Conservation (phyloP, 1,140 invertebrate species). For the Zaprionus tsacasi region DNA sequence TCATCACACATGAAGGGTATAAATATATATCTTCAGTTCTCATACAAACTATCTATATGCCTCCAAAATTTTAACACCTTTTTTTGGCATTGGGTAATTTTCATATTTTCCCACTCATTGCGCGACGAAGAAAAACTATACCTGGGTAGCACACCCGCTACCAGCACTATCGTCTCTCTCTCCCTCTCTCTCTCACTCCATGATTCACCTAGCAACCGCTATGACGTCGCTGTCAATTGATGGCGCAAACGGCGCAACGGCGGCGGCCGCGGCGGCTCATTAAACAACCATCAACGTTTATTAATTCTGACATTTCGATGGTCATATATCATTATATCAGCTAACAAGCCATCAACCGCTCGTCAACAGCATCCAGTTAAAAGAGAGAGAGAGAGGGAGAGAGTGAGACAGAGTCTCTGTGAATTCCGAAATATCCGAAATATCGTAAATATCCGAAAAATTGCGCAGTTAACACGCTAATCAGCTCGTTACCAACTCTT, state of each 20-base stretch:
- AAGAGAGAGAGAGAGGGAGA: neutral
- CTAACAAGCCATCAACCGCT: conserved; percentile 52
- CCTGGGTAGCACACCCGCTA: neutral
- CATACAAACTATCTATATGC: no score
- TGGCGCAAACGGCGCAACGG: conserved; percentile 31
- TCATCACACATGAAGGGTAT: no score
- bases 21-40: no score
- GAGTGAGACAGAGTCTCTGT: neutral
- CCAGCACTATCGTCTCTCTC: neutral
- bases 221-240: conserved; percentile 40
- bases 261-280: conserved; percentile 47
- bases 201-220: neutral
- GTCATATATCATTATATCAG: conserved; percentile 63
- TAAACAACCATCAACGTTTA: conserved; percentile 59
- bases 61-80: no score
- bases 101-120: neutral
- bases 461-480: conserved; percentile 53
- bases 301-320: conserved; percentile 74
- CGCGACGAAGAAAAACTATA: neutral
- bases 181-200: no score
- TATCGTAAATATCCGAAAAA: conserved; percentile 40
- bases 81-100: neutral
- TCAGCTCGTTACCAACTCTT: conserved; percentile 57
- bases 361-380: conserved; percentile 30
- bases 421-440: conserved; percentile 29